Conservation (phyloP, 2,113 vertebrate genomes). For the Chascanopsetta lugubris region DNA sequence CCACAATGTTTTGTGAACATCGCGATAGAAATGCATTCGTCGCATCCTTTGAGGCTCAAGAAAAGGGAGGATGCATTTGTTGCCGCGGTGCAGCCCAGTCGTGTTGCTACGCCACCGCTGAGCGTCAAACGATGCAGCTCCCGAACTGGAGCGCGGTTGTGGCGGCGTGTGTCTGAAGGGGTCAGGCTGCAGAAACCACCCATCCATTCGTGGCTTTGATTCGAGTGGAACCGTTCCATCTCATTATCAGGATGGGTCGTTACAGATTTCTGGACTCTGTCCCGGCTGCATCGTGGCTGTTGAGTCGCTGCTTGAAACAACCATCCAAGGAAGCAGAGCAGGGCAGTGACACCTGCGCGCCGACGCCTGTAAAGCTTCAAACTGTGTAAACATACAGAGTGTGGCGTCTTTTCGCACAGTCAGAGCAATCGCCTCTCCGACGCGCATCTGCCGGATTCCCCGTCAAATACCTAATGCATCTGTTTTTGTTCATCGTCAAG, state of each 20-base stretch:
- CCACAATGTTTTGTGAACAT: too few species aligned
- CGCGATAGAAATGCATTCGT: neutral
- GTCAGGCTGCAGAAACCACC: constrained; percentile 17
- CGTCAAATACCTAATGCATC: too few species aligned
- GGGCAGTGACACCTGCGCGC: too few species aligned
- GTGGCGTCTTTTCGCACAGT: neutral
- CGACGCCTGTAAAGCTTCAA: too few species aligned
- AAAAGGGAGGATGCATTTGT: neutral
- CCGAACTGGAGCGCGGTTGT: neutral
- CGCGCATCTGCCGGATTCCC: neutral
- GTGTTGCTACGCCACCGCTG: neutral
- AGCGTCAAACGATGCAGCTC: neutral
- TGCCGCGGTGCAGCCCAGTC: neutral
- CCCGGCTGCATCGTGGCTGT: constrained; percentile 5
- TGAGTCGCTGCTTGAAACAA: constrained; percentile 9
- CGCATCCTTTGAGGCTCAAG: neutral
- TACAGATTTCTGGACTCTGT: constrained; percentile 34
- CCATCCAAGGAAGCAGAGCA: neutral
- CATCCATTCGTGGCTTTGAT: constrained; percentile 20
- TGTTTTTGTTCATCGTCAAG: neutral
- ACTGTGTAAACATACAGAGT: neutral
- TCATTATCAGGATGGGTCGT: neutral
- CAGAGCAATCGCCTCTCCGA: neutral
- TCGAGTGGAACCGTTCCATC: constrained; percentile 20
- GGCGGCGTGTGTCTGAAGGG: constrained; percentile 10